Conservation (phyloP, 2,113 vertebrate genomes). For the Platycercus adscitus region DNA sequence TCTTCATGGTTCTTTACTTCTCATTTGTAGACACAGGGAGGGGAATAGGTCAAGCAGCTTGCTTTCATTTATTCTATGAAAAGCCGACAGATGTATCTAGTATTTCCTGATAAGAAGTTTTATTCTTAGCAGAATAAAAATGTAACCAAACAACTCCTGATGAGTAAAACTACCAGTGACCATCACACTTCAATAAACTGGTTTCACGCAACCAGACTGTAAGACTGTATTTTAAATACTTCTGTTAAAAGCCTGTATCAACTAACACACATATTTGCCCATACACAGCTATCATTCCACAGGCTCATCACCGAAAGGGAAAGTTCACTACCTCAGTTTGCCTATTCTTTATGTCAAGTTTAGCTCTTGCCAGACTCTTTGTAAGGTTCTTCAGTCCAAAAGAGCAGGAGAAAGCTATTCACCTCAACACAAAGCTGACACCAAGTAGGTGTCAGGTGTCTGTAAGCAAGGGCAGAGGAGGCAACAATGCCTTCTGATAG, state of each 20-base stretch:
- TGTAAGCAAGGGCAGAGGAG: background rate
- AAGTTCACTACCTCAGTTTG: background rate
- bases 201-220: background rate
- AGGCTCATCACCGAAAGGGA: background rate
- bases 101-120: background rate
- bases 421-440: background rate
- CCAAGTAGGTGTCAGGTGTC: background rate
- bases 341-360: background rate
- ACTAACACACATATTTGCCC: background rate
- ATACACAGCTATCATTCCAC: background rate
- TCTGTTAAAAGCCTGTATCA: background rate
- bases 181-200: background rate
- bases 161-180: background rate
- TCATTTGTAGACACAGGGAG: background rate
- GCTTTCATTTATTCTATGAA: background rate
- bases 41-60: background rate
- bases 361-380: background rate
- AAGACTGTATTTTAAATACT: background rate
- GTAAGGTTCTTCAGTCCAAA: background rate
- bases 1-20: background rate
- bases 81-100: background rate
- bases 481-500: background rate
- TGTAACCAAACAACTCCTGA: background rate
- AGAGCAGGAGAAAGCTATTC: background rate
- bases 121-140: background rate